Evolutionary conservation across 1,140 invertebrate genomes (phyloP), one percentile per base, ranked within the genome.

Genomic region (Bombus balteatus): DNA sequence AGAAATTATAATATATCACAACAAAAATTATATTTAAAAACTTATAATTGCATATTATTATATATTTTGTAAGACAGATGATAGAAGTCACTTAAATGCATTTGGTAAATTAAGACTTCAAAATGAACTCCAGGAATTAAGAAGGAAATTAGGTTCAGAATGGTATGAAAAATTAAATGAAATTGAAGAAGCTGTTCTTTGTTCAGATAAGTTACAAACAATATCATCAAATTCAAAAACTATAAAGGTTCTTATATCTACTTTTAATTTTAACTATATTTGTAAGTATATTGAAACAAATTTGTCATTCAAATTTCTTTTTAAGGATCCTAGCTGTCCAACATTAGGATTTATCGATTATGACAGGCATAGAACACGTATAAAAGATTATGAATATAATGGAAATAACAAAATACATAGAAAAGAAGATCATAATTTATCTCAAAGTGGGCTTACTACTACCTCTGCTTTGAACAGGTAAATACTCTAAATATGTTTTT

Each of bases 91-190:
- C 47, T 86, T 92, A n/a, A 91, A 91, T 81, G 80, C 85, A 32
- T 93, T 93, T 87, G 93, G 92, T 12, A 92, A 89, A 77, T 34
- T 88, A 28, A 87, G 90, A 72, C 91, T 94, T 66, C 88, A 91
- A 92, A 93, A 91, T 86, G 92, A 94, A 78, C 71, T 94, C 15
- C 62, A 88, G 22, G 76, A 89, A 71, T 88, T 94, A 65, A 89
- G 88, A 70, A 82, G 80, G 39, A 93, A 91, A 72, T 73, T 94
- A 18, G 77, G 89, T 65, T 39, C 89, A 9, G 70, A 88, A 70
- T 92, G 88, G 87, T 85, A 93, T 18, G 79, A 89, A n/a, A 94
- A 93, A 89, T 73, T 94, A 25, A 78, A 93, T 77, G 68, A 92
- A 85, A 91, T 94, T 78, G 92, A 92, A 87, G 85, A 91, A 87